Evolutionary conservation across 53 echinoderm and acorn worm genomes (phyloP), one percentile per base, ranked within the genome.

Genomic region (Pentamera pediparva): DNA sequence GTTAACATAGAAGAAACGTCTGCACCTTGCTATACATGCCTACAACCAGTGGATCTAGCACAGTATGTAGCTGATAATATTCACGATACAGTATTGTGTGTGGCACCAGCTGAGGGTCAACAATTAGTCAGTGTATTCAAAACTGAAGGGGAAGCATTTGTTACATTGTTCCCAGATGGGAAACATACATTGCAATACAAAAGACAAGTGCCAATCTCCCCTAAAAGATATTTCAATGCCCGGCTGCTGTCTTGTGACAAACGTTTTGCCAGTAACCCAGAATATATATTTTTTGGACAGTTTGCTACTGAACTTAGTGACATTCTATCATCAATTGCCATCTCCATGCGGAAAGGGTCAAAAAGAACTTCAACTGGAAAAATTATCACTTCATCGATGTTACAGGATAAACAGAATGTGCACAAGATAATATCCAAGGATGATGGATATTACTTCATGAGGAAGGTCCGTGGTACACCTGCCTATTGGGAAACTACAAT

Each of bases 231-330:
- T 70, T 82, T 92, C 7, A 85, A 79, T 20, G 70, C 81, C n/a
- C 61, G 88, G 56, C 54, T 92, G 39, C 79, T 85, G 70, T 75
- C 81, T 56, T 76, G 65, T 25, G 88, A 88, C 54, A 85, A 84
- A 22, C 74, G 88, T 59, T 92, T 88, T 79, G 84, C 87, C 20
- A 39, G 53, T 22, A 86, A 83, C 76, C 55, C 78, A 69, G 84
- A 92, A 30, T 92, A 81, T n/a, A 81, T 92, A 15, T 84, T 89
- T 59, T 87, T 69, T 87, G 87, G 87, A 37, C 87, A 92, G 32
- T 87, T 73, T 78, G 24, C 78, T 25, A 76, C 81, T 39, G 84
- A 84, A 65, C 35, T 87, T 76, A 57, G 84, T 8, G 80, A 87
- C 75, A 78, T 92, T 26, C 24, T 69, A 47, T 92, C 92, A 19